Conservation (phyloP, 1,140 invertebrate genomes). For the Hermatobates lingyangjiaoensis region DNA sequence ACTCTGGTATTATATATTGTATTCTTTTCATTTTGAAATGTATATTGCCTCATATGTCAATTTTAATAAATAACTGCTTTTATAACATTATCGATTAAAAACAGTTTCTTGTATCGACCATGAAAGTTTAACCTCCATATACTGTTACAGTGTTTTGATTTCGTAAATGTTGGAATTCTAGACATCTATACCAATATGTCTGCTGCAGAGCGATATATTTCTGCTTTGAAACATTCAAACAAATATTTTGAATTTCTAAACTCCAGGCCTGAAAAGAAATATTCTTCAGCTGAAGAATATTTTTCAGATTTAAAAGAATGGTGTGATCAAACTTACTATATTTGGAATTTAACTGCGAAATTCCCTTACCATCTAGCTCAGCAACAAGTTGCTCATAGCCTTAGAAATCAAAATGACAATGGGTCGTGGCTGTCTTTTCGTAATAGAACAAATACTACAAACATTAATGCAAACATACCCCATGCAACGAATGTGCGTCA, state of each 20-base stretch:
- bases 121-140: no score
- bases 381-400: constrained; percentile 19
- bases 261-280: background rate
- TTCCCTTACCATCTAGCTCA: constrained; percentile 29
- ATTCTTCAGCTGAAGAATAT: constrained; percentile 22
- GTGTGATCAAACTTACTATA: constrained; percentile 30
- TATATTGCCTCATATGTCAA: no score
- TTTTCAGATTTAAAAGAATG: constrained; percentile 29
- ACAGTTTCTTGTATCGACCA: no score
- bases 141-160: no score
- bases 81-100: no score
- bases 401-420: constrained; percentile 1
- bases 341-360: constrained; percentile 28
- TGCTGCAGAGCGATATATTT: background rate
- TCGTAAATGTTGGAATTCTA: no score
- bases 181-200: no score
- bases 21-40: no score
- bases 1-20: no score
- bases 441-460: background rate
- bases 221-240: background rate
- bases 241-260: constrained; percentile 1
- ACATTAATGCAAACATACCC: background rate
- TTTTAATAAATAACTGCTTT: no score
- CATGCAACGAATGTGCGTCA: background rate
- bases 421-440: background rate